Conservation (phyloP, 2,797 vertebrate species). For the Moxostoma hubbsi region DNA sequence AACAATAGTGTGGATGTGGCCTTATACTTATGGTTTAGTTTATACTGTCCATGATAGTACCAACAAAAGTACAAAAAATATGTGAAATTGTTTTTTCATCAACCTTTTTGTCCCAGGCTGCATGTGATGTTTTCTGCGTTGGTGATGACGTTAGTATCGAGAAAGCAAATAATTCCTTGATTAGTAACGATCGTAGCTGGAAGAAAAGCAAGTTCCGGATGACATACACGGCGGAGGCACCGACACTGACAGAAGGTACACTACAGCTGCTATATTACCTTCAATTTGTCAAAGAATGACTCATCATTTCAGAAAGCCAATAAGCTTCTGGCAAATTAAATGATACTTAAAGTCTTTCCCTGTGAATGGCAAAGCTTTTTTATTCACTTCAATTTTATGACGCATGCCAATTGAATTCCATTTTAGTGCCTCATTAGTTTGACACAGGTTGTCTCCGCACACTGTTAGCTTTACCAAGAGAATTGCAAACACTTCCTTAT, state of each 20-base stretch:
- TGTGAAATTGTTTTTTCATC: not conserved
- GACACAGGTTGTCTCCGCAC: not conserved
- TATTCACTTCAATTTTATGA: slow-evolving; percentile 30
- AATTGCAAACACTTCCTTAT: slow-evolving; percentile 33
- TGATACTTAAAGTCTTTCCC: slow-evolving; percentile 6
- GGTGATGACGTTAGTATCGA: slow-evolving; percentile 98
- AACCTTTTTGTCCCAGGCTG: slow-evolving; percentile 78
- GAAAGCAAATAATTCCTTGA: slow-evolving; percentile 94
- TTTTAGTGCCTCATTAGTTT: slow-evolving; percentile 42
- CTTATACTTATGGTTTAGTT: not conserved
- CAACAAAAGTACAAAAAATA: not conserved
- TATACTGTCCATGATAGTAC: not conserved
- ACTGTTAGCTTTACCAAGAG: not conserved
- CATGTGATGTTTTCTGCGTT: slow-evolving; percentile 97
- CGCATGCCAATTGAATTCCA: slow-evolving; percentile 26
- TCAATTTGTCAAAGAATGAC: slow-evolving; percentile 14
- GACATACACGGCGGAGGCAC: slow-evolving; percentile 89
- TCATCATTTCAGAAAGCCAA: slow-evolving; percentile 32
- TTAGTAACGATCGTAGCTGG: slow-evolving; percentile 98
- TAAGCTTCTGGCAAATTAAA: slow-evolving; percentile 35
- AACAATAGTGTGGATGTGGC: no score
- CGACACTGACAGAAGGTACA: slow-evolving; percentile 89
- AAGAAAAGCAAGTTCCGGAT: slow-evolving; percentile 97
- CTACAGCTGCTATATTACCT: not conserved
- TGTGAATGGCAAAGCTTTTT: slow-evolving; percentile 23